Evolutionary conservation across 2,888 invertebrate species (phyloP).

Genomic region (Agrochola circellaris): DNA sequence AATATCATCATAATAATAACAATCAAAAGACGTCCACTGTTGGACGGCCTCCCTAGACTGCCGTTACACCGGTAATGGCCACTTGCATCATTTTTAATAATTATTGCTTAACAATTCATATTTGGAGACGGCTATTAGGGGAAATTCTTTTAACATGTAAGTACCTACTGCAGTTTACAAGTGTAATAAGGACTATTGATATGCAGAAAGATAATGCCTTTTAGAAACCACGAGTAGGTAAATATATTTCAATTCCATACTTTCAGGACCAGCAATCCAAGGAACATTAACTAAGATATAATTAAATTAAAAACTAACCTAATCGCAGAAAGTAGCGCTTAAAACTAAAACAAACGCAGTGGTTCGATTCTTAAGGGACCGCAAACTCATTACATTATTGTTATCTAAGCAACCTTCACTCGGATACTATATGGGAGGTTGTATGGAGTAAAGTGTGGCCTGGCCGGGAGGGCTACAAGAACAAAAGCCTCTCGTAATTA

Average conservation of each 20-base stretch:
- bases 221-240: neutral
- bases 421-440: conserved; percentile 71
- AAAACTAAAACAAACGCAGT: conserved; percentile 74
- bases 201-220: neutral
- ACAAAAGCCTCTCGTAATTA: conserved; percentile 90
- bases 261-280: neutral
- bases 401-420: conserved; percentile 78
- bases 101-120: conserved; percentile 52
- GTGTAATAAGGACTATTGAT: neutral
- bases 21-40: conserved; percentile 45
- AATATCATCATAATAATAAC: conserved; percentile 49
- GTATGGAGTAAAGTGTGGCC: conserved; percentile 79
- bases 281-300: conserved; percentile 9
- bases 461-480: conserved; percentile 79
- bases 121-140: conserved; percentile 31
- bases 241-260: neutral
- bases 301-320: conserved; percentile 41
- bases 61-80: conserved; percentile 44
- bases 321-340: conserved; percentile 47
- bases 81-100: conserved; percentile 60
- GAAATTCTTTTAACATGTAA: conserved; percentile 6
- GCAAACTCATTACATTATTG: conserved; percentile 83
- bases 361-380: conserved; percentile 75
- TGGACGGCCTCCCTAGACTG: conserved; percentile 24
- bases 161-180: too few relatives aligned